These are phyloP conservation scores for Stenodera caucasica DNA, from an alignment of 2,888 invertebrate genomes.

Conservation along the genomic window DNA sequence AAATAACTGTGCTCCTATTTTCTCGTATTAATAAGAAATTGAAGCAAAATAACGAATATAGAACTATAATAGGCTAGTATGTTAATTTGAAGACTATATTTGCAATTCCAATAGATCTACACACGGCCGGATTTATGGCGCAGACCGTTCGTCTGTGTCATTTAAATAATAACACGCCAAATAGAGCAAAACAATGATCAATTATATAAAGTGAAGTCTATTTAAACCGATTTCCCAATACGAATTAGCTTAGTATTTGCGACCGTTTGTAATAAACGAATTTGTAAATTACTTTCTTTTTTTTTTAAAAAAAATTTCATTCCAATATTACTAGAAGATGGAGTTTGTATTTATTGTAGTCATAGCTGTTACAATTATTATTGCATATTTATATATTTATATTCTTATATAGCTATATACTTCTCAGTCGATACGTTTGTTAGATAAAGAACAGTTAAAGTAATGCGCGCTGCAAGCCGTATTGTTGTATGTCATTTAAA, in stretches of 20 bases:
- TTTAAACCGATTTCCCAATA: no score
- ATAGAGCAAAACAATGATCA: constrained; percentile 27
- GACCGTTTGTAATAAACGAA: no score
- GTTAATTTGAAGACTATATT: constrained; percentile 25
- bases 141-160: constrained; percentile 24
- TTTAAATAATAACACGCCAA: constrained; percentile 28
- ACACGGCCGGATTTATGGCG: constrained; percentile 9
- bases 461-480: constrained; percentile 29
- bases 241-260: no score
- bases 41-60: constrained; percentile 15
- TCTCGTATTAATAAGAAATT: no score
- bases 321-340: no score
- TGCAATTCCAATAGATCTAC: constrained; percentile 24
- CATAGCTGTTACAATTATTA: constrained; percentile 13
- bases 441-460: constrained; percentile 22
- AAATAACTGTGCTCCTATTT: no score
- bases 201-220: constrained; percentile 28
- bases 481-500: constrained; percentile 38
- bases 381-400: constrained; percentile 8
- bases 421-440: constrained; percentile 1
- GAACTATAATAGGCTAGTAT: constrained; percentile 15
- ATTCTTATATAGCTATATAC: no score
- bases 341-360: not conserved
- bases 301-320: no score
- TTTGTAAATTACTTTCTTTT: no score